Evolutionary conservation across 2,888 invertebrate species (phyloP).

Genomic region (Caenorhabditis zanzibari): DNA sequence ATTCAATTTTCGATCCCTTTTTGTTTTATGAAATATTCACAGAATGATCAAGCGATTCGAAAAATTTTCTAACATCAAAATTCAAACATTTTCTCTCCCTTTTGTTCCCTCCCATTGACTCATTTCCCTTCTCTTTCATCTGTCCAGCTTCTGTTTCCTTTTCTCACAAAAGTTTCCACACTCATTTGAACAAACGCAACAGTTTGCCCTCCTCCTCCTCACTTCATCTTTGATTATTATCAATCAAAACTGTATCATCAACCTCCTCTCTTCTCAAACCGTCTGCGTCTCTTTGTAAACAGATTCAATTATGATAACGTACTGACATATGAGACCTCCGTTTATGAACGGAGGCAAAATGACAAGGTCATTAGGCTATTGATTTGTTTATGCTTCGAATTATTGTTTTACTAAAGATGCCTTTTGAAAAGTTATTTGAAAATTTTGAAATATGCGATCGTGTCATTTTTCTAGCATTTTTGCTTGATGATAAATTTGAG

Average conservation of each 20-base stretch:
- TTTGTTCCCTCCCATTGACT: constrained; percentile 26
- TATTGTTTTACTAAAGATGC: no score
- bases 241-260: constrained; percentile 48
- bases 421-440: no score
- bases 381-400: background rate
- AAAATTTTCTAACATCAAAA: background rate
- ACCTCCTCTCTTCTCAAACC: constrained; percentile 1
- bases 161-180: constrained; percentile 3
- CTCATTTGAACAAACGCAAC: constrained; percentile 15
- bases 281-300: constrained; percentile 45
- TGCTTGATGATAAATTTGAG: no score
- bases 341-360: constrained; percentile 22
- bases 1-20: background rate
- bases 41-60: background rate
- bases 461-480: no score
- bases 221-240: constrained; percentile 58
- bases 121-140: constrained; percentile 12
- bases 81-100: constrained; percentile 2
- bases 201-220: constrained; percentile 38
- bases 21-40: background rate
- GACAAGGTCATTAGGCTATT: constrained; percentile 6
- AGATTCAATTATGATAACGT: constrained; percentile 53
- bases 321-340: constrained; percentile 25
- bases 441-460: background rate
- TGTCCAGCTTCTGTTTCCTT: constrained; percentile 7